phyloP scores from a whole-genome alignment of 2,113 vertebrate genomes.

The Chaenocephalus aceratus region DNA sequence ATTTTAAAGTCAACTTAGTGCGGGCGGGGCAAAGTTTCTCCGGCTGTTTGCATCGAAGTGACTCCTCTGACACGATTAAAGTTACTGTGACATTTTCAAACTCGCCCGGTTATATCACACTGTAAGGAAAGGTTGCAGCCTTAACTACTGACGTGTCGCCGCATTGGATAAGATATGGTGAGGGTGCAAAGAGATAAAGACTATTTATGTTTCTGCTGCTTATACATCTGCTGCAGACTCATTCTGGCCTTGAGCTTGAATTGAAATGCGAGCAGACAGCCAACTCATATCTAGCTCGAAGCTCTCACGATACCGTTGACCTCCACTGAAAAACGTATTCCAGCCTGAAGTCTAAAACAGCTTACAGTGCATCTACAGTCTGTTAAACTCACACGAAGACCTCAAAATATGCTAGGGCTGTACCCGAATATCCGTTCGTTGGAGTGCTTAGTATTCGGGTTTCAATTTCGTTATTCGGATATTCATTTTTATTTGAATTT shows the following conservation, averaged over 20 bases:
- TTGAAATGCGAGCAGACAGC: not conserved
- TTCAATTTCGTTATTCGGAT: too few relatives aligned
- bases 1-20: constrained; percentile 25
- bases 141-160: not conserved
- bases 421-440: too few relatives aligned
- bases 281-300: not conserved
- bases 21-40: constrained; percentile 5
- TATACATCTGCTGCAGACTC: not conserved
- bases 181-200: not conserved
- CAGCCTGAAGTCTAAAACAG: not conserved
- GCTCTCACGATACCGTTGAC: not conserved
- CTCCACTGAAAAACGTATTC: not conserved
- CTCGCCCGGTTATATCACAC: not conserved
- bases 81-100: constrained; percentile 38
- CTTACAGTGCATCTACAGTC: not conserved
- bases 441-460: too few relatives aligned
- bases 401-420: too few relatives aligned
- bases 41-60: constrained; percentile 11
- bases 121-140: not conserved
- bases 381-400: too few relatives aligned
- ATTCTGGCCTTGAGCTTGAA: not conserved
- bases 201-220: not conserved
- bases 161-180: not conserved
- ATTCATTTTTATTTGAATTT: too few relatives aligned
- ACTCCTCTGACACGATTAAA: not conserved